These are phyloP conservation scores for Perithous albicinctus DNA, from an alignment of 2,888 invertebrate genomes.

Conservation along the genomic window DNA sequence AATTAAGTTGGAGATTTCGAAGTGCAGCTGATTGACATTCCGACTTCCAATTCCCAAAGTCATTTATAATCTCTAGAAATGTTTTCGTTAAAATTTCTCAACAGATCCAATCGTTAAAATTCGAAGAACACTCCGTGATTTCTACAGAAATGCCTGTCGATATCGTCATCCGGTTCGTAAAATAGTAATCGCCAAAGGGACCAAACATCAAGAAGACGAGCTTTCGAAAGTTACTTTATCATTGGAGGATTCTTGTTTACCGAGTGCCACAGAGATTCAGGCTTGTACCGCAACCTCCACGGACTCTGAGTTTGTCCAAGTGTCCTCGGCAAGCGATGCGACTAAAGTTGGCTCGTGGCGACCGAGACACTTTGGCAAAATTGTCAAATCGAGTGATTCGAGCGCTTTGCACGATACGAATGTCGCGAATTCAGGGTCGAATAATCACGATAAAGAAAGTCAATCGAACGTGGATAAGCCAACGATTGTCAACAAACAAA, in stretches of 20 bases:
- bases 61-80: too few species aligned
- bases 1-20: too few species aligned
- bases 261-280: constrained; percentile 8
- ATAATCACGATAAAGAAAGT: background rate
- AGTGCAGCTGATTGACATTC: too few species aligned
- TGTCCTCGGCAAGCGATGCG: constrained; percentile 20
- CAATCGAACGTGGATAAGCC: background rate
- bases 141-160: constrained; percentile 11
- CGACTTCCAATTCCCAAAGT: too few species aligned
- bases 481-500: background rate
- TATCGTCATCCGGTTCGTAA: background rate
- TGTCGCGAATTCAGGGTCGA: background rate
- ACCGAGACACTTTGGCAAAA: constrained; percentile 1
- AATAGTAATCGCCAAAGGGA: constrained; percentile 4
- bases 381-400: background rate
- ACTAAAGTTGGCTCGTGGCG: constrained; percentile 55
- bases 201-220: background rate
- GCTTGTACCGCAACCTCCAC: constrained; percentile 26
- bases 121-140: constrained; percentile 28
- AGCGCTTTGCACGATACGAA: background rate
- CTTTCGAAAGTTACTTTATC: constrained; percentile 11
- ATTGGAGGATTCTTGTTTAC: background rate
- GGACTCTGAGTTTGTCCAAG: constrained; percentile 31
- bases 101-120: constrained; percentile 55
- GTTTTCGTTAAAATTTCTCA: background rate